Evolutionary conservation across 2,113 vertebrate species (phyloP).

Genomic region (Poicephalus gulielmi): DNA sequence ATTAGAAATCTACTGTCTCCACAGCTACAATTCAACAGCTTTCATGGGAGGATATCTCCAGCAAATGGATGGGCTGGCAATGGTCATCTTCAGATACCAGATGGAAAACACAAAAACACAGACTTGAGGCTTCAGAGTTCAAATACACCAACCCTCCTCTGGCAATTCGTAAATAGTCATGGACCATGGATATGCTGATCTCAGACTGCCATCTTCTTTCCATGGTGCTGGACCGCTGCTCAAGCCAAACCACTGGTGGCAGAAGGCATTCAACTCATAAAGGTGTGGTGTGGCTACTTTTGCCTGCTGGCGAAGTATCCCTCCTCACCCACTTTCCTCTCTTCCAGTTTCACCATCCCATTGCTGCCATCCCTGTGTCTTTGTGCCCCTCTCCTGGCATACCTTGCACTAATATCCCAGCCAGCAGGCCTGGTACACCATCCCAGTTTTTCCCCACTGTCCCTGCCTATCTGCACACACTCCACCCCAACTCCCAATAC

Average conservation of each 20-base stretch:
- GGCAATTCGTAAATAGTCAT: not conserved
- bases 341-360: not conserved
- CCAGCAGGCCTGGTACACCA: accelerated
- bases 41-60: not conserved
- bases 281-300: not conserved
- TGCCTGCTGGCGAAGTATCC: not conserved
- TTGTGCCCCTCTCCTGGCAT: accelerated
- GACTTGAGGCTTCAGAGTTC: not conserved
- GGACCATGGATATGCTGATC: not conserved
- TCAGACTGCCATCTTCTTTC: not conserved
- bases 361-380: not conserved
- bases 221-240: not conserved
- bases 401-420: not conserved
- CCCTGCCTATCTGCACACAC: not conserved
- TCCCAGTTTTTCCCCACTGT: not conserved
- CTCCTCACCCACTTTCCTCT: not conserved
- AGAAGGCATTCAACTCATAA: not conserved
- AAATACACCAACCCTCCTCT: not conserved
- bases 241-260: accelerated
- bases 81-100: not conserved
- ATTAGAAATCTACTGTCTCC: not conserved
- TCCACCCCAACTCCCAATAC: accelerated
- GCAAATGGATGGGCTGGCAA: not conserved
- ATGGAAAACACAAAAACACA: not conserved
- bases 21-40: not conserved